Evolutionary conservation across 2,888 invertebrate genomes (phyloP).

Genomic region (Tetramorium bicarinatum): DNA sequence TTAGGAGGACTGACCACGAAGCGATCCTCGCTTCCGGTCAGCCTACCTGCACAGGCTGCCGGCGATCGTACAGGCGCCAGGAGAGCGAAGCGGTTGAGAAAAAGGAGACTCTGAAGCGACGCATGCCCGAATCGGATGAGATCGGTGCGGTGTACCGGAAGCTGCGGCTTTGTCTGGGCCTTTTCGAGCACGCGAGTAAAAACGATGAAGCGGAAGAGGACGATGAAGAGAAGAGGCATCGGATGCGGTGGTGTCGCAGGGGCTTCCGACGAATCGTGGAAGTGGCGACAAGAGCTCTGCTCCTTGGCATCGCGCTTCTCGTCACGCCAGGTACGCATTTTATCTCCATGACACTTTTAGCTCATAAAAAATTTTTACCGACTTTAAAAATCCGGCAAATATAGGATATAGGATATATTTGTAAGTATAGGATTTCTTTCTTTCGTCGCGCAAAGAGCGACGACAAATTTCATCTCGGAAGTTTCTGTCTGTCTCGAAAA

Average conservation of each 20-base stretch:
- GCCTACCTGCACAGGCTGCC: conserved; percentile 82
- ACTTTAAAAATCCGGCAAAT: not conserved
- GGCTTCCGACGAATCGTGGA: conserved; percentile 82
- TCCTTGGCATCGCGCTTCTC: conserved; percentile 84
- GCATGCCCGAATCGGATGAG: conserved; percentile 66
- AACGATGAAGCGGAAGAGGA: conserved; percentile 53
- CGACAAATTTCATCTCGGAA: not conserved
- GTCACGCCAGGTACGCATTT: conserved; percentile 82
- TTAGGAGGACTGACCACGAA: conserved; percentile 71
- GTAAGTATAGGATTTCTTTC: not conserved
- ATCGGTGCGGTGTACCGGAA: conserved; percentile 66
- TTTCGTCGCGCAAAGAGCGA: not conserved
- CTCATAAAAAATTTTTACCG: not conserved
- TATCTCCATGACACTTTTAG: not conserved
- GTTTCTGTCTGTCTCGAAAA: not conserved
- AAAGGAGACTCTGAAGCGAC: conserved; percentile 72
- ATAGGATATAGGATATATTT: no score
- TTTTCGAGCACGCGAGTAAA: conserved; percentile 50
- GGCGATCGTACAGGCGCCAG: conserved; percentile 66
- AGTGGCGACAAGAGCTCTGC: conserved; percentile 82
- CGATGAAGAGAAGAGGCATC: conserved; percentile 78
- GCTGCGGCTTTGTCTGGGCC: conserved; percentile 72
- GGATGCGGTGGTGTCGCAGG: conserved; percentile 79
- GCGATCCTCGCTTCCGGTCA: conserved; percentile 82
- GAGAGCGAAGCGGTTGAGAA: conserved; percentile 70